Base-by-base conservation (phyloP, 1,140 invertebrate genomes). In the Heliconius hermathena region DNA sequence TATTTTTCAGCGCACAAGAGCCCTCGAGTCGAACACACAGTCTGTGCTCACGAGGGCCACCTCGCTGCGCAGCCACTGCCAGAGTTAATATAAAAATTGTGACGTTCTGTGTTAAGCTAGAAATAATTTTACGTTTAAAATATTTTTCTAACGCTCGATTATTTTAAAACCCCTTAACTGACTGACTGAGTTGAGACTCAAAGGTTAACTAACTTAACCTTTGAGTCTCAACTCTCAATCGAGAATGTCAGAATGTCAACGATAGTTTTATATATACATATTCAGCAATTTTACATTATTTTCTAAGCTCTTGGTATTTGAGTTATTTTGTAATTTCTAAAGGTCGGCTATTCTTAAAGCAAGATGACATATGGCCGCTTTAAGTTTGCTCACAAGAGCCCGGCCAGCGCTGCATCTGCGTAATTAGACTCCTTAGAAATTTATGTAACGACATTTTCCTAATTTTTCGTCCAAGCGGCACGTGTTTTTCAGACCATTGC, bases 351-450 rank as follows among this genome's bases (percentile, higher is more conserved):
- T 90, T 87, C 84, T 86, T 88, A 71, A 89, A 89, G 70, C 86
- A 82, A 82, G 81, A 86, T 90, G 89, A 91, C 85, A 86, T 83
- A 91, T 90, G 84, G 82, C 89, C 82, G 86, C 84, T 87, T 89
- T 90, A 90, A 91, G 87, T 89, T 87, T 83, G 77, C 85, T 84
- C 79, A 88, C 86, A 33, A 76, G 87, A 86, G 84, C 81, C 79
- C 78, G 83, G 81, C 85, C 83, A 84, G 84, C 83, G 84, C 86
- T 85, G 85, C 82, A 87, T 90, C 85, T 83, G 79, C 85, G 86
- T 91, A 91, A 91, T 91, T 91, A 91, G 89, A 90, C 86, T 83
- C 81, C 57, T 82, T 70, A 80, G 87, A 89, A 87, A 90, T 90
- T 91, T 91, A 91, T 91, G 87, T 84, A 76, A 83, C 77, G 85